Conservation (phyloP, 2,797 vertebrate species). For the Alauda arvensis region DNA sequence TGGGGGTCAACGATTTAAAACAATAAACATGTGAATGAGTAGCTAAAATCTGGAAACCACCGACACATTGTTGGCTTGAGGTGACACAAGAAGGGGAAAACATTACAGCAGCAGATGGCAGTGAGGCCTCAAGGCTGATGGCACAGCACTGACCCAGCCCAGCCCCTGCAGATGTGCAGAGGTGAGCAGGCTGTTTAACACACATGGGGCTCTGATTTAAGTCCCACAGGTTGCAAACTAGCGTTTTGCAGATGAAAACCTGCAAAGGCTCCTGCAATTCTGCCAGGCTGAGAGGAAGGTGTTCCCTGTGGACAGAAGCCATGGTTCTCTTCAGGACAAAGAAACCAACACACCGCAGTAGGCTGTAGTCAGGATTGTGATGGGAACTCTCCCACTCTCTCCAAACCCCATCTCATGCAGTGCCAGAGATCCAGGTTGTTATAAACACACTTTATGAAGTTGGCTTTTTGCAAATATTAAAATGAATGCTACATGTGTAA, state of each 20-base stretch:
- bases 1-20: neutral
- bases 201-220: neutral
- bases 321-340: neutral
- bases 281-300: neutral
- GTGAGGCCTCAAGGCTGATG: fast-evolving
- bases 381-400: neutral
- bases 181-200: neutral
- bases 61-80: fast-evolving
- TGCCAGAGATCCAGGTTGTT: neutral
- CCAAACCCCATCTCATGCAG: neutral
- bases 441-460: too few relatives aligned
- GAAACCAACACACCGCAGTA: neutral
- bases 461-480: too few relatives aligned
- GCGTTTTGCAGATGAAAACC: neutral
- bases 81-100: neutral
- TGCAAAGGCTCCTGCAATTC: neutral
- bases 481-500: too few relatives aligned
- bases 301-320: neutral
- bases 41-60: neutral
- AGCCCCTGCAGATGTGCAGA: neutral
- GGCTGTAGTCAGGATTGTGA: fast-evolving
- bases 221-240: neutral
- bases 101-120: neutral
- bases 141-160: neutral
- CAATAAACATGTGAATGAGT: neutral